Percentiles rank a stretch among this genome's conserved stretches.
Evolutionary conservation across 2,113 vertebrate genomes (phyloP).

Genomic region (Corythoichthys intestinalis): DNA sequence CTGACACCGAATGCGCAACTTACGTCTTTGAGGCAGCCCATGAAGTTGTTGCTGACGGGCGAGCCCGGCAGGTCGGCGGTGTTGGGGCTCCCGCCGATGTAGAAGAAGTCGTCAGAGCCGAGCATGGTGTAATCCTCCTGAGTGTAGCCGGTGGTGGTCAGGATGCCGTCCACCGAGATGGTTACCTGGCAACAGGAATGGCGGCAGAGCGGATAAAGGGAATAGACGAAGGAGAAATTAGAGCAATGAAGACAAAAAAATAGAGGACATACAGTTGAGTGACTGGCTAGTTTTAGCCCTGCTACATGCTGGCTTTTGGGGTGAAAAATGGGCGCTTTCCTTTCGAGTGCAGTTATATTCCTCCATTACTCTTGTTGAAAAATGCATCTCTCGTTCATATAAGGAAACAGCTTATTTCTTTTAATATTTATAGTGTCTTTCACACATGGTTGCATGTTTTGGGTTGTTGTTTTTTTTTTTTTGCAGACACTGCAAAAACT

Average conservation of each 20-base stretch:
- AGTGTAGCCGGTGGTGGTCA: slow-evolving; percentile 89
- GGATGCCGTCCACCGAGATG: slow-evolving; percentile 90
- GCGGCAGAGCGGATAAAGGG: slow-evolving; percentile 19
- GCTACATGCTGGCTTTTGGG: slow-evolving; percentile 61
- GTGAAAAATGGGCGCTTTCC: slow-evolving; percentile 38
- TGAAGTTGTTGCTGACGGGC: slow-evolving; percentile 95
- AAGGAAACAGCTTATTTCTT: background rate
- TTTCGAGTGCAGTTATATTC: slow-evolving; percentile 64
- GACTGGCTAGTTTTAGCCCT: slow-evolving; percentile 22
- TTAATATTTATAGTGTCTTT: slow-evolving; percentile 9
- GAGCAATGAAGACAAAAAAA: slow-evolving; percentile 54
- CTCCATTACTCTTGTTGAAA: background rate
- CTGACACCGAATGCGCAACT: slow-evolving; percentile 48
- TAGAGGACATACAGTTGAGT: slow-evolving; percentile 64
- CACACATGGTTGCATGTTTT: slow-evolving; percentile 25
- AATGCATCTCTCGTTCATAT: background rate
- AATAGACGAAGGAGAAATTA: slow-evolving; percentile 59
- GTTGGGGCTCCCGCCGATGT: slow-evolving; percentile 91
- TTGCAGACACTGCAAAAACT: slow-evolving; percentile 5
- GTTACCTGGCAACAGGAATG: slow-evolving; percentile 74
- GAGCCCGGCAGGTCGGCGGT: slow-evolving; percentile 89
- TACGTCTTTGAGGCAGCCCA: slow-evolving; percentile 94
- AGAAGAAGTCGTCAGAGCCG: slow-evolving; percentile 94
- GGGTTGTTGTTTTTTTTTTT: background rate
- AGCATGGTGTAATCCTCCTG: slow-evolving; percentile 92